Conservation (phyloP, 2,888 invertebrate species). For the Hypomecis punctinalis region DNA sequence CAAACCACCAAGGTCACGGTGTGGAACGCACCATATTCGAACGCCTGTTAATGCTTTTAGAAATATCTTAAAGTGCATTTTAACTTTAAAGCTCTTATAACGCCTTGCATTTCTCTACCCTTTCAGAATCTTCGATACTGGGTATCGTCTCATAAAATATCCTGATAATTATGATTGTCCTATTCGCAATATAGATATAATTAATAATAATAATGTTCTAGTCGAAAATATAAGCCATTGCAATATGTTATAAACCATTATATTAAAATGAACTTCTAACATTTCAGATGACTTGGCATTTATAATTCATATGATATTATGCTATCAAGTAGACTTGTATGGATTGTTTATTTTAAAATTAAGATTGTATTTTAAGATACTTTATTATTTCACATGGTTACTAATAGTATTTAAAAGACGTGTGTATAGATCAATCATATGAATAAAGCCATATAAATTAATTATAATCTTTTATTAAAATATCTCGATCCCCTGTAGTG, state of each 20-base stretch:
- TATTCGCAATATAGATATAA: constrained; percentile 65
- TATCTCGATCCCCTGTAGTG: no score
- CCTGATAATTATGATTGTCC: constrained; percentile 18
- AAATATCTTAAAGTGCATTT: background rate
- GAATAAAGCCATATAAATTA: constrained; percentile 61
- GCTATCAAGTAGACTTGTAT: constrained; percentile 36
- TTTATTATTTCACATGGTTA: constrained; percentile 65
- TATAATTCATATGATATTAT: constrained; percentile 52
- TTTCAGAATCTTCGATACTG: constrained; percentile 20
- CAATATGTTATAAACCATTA: constrained; percentile 73
- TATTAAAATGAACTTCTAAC: constrained; percentile 50
- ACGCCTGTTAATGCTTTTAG: no score
- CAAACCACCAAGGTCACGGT: no score
- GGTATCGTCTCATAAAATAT: constrained; percentile 8
- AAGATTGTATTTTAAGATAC: constrained; percentile 49
- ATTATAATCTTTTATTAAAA: constrained; percentile 10
- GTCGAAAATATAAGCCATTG: constrained; percentile 84
- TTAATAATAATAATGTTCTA: constrained; percentile 80
- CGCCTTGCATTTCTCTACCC: constrained; percentile 17
- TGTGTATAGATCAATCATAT: constrained; percentile 60
- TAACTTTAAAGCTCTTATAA: background rate
- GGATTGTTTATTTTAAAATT: constrained; percentile 37
- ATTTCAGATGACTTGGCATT: constrained; percentile 56
- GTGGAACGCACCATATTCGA: no score
- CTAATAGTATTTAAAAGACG: constrained; percentile 63